These are phyloP conservation scores for Babylonia areolata DNA, from an alignment of 1,140 invertebrate species.

Conservation along the genomic window DNA sequence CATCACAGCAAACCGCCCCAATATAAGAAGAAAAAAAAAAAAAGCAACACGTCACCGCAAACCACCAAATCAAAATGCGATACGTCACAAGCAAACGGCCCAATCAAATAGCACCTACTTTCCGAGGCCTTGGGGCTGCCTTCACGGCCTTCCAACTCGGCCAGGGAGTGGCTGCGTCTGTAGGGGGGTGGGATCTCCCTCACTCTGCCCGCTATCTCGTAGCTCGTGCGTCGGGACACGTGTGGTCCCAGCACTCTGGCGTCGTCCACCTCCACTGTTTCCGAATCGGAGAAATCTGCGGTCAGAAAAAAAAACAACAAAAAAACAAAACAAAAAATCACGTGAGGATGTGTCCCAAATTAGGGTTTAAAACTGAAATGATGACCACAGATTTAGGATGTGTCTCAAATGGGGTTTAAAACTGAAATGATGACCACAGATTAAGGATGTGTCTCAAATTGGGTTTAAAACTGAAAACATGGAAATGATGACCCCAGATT, in stretches of 20 bases:
- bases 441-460: too few species aligned
- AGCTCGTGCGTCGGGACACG: constrained; percentile 50
- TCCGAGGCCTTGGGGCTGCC: not conserved
- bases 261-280: constrained; percentile 62
- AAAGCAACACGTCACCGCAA: too few species aligned
- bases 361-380: too few species aligned
- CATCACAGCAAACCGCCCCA: too few species aligned
- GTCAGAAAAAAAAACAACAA: not conserved
- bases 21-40: too few species aligned
- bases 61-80: too few species aligned
- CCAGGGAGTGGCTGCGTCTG: constrained; percentile 60
- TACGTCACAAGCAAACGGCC: not conserved
- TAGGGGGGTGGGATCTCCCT: constrained; percentile 56
- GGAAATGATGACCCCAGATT: too few species aligned
- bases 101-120: constrained; percentile 23
- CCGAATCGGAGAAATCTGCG: constrained; percentile 64
- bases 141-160: constrained; percentile 52
- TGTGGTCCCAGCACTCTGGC: constrained; percentile 47
- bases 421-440: too few species aligned
- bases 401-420: too few species aligned
- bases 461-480: too few species aligned
- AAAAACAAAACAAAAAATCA: not conserved
- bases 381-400: too few species aligned
- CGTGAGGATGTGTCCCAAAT: too few species aligned
- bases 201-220: constrained; percentile 39